Conservation (phyloP, 2,797 vertebrate species). For the Capromys pilorides region DNA sequence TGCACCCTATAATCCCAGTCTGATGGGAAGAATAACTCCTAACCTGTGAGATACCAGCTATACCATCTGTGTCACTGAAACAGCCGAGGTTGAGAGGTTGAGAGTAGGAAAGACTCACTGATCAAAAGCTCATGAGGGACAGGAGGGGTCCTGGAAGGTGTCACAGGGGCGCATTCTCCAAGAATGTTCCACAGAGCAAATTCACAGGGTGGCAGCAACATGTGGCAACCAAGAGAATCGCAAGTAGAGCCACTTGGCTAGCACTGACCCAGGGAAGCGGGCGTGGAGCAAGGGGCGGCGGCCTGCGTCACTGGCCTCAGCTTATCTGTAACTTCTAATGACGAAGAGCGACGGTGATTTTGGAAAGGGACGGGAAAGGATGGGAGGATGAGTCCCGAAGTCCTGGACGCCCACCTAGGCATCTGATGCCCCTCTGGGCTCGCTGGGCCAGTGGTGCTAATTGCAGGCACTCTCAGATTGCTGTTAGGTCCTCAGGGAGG, state of each 20-base stretch:
- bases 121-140: neutral
- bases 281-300: fast-evolving
- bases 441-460: neutral
- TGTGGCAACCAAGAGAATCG: neutral
- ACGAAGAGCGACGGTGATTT: neutral
- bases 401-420: neutral
- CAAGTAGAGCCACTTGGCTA: neutral
- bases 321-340: neutral
- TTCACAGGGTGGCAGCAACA: neutral
- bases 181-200: neutral
- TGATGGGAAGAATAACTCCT: neutral
- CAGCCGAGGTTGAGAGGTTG: neutral
- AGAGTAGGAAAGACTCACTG: neutral
- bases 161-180: neutral
- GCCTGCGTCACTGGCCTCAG: neutral
- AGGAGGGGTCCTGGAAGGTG: neutral
- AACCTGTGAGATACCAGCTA: neutral
- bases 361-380: neutral
- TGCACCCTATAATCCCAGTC: neutral
- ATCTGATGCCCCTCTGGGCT: neutral
- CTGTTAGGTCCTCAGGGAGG: neutral
- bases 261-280: neutral
- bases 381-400: neutral
- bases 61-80: neutral
- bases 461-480: neutral